Conservation (phyloP, 2,888 invertebrate species). For the Rhagonycha fulva region DNA sequence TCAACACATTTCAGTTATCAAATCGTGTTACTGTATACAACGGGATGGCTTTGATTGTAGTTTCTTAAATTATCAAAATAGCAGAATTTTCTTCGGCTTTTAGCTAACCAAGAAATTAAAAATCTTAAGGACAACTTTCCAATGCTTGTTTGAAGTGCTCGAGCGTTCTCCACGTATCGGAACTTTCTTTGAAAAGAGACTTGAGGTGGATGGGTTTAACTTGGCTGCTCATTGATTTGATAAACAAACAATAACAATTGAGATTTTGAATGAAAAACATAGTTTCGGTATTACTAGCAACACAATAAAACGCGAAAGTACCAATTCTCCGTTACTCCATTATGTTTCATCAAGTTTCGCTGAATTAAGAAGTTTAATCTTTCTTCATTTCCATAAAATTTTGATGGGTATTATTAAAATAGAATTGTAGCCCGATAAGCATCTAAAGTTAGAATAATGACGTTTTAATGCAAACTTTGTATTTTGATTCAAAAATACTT, state of each 20-base stretch:
- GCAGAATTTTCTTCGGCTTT: background rate
- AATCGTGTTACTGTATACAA: background rate
- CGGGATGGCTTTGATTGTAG: too few relatives aligned
- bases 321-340: background rate
- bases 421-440: background rate
- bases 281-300: background rate
- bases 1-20: background rate
- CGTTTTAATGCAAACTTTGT: background rate
- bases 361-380: background rate
- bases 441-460: slow-evolving; percentile 2
- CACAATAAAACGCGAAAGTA: background rate
- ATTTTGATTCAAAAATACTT: background rate
- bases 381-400: background rate
- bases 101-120: background rate
- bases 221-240: background rate
- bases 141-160: background rate
- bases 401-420: background rate
- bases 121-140: background rate
- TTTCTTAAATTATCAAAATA: background rate
- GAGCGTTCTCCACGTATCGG: background rate
- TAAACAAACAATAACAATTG: background rate
- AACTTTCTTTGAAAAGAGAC: background rate
- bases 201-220: background rate
- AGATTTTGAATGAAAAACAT: background rate
- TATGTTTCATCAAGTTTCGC: background rate